These are phyloP conservation scores for Meghimatium bilineatum DNA, from an alignment of 2,888 invertebrate genomes.

Conservation along the genomic window DNA sequence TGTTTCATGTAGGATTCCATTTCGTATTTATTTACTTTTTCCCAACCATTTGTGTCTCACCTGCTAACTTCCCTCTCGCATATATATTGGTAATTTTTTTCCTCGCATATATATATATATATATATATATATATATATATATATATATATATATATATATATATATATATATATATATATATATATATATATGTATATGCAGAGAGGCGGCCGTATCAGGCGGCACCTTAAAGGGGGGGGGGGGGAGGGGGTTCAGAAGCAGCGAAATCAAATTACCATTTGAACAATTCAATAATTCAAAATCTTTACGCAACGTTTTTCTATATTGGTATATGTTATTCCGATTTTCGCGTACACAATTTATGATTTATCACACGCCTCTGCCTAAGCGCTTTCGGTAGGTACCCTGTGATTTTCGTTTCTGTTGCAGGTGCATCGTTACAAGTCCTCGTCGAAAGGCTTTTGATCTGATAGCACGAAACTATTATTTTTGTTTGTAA, in stretches of 20 bases:
- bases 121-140: neutral
- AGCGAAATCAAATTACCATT: neutral
- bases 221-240: neutral
- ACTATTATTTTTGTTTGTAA: constrained; percentile 2
- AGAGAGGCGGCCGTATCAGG: too few species aligned
- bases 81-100: too few species aligned
- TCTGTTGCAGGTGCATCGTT: constrained; percentile 5
- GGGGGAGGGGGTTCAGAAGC: neutral
- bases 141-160: neutral
- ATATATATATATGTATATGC: neutral
- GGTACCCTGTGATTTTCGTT: neutral
- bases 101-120: neutral
- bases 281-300: constrained; percentile 1
- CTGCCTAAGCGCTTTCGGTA: neutral
- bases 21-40: too few species aligned
- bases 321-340: neutral
- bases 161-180: neutral
- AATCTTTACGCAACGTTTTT: constrained; percentile 9
- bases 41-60: too few species aligned
- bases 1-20: too few species aligned
- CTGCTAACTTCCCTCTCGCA: too few species aligned
- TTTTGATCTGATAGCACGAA: neutral
- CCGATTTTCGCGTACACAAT: neutral
- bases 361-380: constrained; percentile 1
- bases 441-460: neutral